Conservation (phyloP, 1,140 invertebrate genomes). For the Brachionus calyciflorus region DNA sequence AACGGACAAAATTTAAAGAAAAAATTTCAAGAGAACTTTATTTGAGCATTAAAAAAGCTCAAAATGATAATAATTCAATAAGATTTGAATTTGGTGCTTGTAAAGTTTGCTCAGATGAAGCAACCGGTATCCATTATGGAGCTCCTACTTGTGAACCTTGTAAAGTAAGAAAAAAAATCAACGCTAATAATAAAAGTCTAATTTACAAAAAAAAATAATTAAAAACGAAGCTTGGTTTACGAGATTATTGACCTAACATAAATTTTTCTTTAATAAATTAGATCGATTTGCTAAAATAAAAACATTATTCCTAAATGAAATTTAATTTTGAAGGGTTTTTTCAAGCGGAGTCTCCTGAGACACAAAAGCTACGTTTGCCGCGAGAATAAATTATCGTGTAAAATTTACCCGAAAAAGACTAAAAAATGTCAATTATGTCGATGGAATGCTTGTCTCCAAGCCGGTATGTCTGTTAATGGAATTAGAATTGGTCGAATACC, state of each 20-base stretch:
- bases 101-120: constrained; percentile 89
- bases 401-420: constrained; percentile 56
- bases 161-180: too few relatives aligned
- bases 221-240: too few relatives aligned
- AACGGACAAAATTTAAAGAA: too few relatives aligned
- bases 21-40: neutral
- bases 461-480: constrained; percentile 1
- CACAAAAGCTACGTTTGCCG: constrained; percentile 60
- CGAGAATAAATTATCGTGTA: constrained; percentile 58
- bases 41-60: neutral
- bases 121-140: constrained; percentile 97
- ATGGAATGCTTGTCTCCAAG: constrained; percentile 59
- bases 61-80: neutral
- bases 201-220: too few relatives aligned
- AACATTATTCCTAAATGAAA: neutral
- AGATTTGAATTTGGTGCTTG: neutral
- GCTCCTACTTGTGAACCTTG: constrained; percentile 99
- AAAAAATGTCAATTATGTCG: constrained; percentile 60
- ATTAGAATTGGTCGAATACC: neutral
- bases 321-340: constrained; percentile 54
- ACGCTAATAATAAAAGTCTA: too few relatives aligned
- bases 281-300: too few relatives aligned
- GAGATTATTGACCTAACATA: too few relatives aligned
- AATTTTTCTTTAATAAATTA: too few relatives aligned
- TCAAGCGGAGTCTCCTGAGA: constrained; percentile 58